Percentiles rank a stretch among this genome's conserved stretches.
phyloP scores from a whole-genome alignment of 1,140 invertebrate species.

The Zaprionus lachaisei region DNA sequence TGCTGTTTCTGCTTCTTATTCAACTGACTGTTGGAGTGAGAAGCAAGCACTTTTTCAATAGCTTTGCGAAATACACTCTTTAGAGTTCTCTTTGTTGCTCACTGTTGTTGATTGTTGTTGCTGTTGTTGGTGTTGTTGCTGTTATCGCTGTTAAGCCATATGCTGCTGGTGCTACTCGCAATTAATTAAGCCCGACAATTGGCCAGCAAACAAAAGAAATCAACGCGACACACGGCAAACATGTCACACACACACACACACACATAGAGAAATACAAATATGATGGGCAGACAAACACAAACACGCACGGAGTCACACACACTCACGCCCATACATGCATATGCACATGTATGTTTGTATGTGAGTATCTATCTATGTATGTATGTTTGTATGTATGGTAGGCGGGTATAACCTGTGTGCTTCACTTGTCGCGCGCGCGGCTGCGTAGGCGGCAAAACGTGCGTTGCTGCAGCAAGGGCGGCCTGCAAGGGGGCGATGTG shows the following conservation, averaged over 20 bases:
- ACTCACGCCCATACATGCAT: neutral
- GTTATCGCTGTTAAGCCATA: conserved; percentile 51
- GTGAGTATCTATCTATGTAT: neutral
- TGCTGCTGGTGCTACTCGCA: conserved; percentile 70
- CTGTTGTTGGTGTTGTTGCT: conserved; percentile 16
- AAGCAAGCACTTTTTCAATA: conserved; percentile 51
- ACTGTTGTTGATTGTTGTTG: conserved; percentile 2
- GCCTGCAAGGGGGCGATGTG: neutral
- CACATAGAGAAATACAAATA: neutral
- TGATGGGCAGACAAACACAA: conserved; percentile 39
- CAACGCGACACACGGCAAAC: conserved; percentile 51
- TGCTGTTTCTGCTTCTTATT: conserved; percentile 42
- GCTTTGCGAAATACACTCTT: conserved; percentile 59
- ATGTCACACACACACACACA: conserved; percentile 44
- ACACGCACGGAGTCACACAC: conserved; percentile 11
- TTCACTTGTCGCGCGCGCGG: conserved; percentile 40
- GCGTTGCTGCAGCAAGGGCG: neutral
- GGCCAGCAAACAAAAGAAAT: conserved; percentile 74
- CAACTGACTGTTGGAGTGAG: conserved; percentile 44
- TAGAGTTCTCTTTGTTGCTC: conserved; percentile 24
- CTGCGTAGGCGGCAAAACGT: conserved; percentile 36
- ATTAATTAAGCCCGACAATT: conserved; percentile 77
- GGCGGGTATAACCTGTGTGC: conserved; percentile 30
- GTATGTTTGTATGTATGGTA: neutral
- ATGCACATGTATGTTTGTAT: neutral